A percentile compares a stretch with the other conserved stretches of the same genome.
Evolutionary conservation across 2,113 vertebrate species (phyloP).

Genomic region (Phycodurus eques): DNA sequence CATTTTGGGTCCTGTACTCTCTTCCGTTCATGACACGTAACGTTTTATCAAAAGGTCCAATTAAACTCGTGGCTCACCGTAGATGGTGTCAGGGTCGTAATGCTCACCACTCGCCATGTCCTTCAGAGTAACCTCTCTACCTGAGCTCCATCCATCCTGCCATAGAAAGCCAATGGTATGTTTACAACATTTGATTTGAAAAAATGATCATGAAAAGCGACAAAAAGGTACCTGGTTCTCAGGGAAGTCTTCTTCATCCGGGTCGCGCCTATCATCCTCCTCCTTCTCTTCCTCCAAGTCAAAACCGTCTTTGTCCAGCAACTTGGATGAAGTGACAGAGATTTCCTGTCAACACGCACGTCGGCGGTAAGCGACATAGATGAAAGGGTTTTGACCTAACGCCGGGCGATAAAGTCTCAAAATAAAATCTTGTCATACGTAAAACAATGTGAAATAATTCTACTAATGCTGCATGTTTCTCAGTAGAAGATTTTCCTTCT

Average conservation of each 20-base stretch:
- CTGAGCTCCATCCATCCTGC: constrained; percentile 56
- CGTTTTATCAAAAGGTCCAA: not conserved
- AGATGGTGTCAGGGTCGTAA: constrained; percentile 77
- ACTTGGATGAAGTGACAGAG: constrained; percentile 79
- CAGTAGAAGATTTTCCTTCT: too few relatives aligned
- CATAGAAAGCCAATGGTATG: constrained; percentile 3
- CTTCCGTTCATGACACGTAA: too few relatives aligned
- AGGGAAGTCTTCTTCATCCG: constrained; percentile 49
- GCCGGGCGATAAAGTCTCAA: not conserved
- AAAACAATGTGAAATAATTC: too few relatives aligned
- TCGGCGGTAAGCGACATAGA: constrained; percentile 27
- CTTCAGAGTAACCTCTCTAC: constrained; percentile 65
- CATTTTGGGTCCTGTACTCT: too few relatives aligned
- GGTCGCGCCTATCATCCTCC: constrained; percentile 50
- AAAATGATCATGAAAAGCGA: not conserved
- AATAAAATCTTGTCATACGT: not conserved
- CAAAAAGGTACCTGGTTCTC: constrained; percentile 45
- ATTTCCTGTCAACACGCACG: constrained; percentile 37
- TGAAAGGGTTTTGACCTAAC: not conserved
- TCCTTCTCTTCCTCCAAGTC: constrained; percentile 77
- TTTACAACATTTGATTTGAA: not conserved
- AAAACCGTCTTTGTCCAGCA: constrained; percentile 83
- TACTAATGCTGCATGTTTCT: too few relatives aligned
- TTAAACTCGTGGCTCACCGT: constrained; percentile 75
- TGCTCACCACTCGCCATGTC: constrained; percentile 65